Evolutionary conservation across 1,140 invertebrate genomes (phyloP), one percentile per base, ranked within the genome.

Genomic region (Pinna nobilis): DNA sequence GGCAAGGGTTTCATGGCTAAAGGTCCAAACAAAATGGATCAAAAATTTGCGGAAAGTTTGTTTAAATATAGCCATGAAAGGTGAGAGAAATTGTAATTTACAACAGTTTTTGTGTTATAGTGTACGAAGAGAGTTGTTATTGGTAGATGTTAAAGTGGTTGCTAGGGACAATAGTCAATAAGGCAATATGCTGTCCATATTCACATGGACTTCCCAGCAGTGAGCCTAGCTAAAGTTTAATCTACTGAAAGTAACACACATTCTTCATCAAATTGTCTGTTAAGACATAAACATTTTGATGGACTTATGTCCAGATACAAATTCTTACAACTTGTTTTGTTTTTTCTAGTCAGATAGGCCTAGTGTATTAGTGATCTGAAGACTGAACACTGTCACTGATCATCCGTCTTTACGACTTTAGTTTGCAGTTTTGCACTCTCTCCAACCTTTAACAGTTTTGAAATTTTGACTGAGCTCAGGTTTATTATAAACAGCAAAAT

Each of bases 51-150:
- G 28, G 59, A 63, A 28, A 63, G 39, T n/a, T 37, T 63, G 23
- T 63, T 63, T 15, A 63, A 63, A 13, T 20, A 63, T 63, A 44
- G 59, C 20, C 59, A 25, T 11, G 59, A 63, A 63, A 63, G 59
- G 59, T 63, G 15, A 59, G n/a, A n/a, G n/a, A n/a, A n/a, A n/a
- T 23, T 53, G 23, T 13, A n/a, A 59, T 33, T 35, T 18, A 55
- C 13, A 59, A 13, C 28, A 33, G 18, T 15, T 59, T 25, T 9
- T 39, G 3, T 23, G 23, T 4, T 30, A 35, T 4, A 5, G 3
- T n/a, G 4, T 63, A 18, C 2, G 20, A 3, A 37, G 18, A 61
- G 5, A 37, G 33, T 59, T 4, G 5, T 44, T 1, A 33, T 41
- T 41, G 28, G 15, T 7, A 5, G 25, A 63, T n/a, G 28, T 23